Conservation (phyloP, 2,888 invertebrate species). For the Mimumesa dahlbomi region DNA sequence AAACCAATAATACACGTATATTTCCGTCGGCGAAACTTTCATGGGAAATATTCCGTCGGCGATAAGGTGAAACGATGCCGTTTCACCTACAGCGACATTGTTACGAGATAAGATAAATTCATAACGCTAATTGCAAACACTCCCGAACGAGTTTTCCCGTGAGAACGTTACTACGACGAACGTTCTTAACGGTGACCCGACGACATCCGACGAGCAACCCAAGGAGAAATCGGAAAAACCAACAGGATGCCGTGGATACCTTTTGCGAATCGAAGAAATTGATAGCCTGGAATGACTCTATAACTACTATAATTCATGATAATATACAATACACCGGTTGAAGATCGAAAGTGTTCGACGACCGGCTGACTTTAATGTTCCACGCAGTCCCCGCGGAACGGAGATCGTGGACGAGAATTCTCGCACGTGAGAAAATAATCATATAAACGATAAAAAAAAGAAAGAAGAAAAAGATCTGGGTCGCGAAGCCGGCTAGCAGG, state of each 20-base stretch:
- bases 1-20: background rate
- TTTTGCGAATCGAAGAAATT: background rate
- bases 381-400: slow-evolving; percentile 1
- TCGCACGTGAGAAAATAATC: slow-evolving; percentile 12
- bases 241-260: background rate
- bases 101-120: too few species aligned
- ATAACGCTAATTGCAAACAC: too few species aligned
- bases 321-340: slow-evolving; percentile 18
- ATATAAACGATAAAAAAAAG: too few species aligned
- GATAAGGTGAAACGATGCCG: too few species aligned
- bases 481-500: slow-evolving; percentile 36
- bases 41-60: too few species aligned
- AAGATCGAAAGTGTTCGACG: slow-evolving; percentile 45
- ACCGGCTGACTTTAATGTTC: background rate
- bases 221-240: background rate
- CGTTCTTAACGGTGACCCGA: too few species aligned
- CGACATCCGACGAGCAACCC: background rate
- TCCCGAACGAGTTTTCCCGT: too few species aligned
- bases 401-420: background rate
- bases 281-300: too few species aligned
- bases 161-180: too few species aligned
- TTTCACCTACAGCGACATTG: too few species aligned
- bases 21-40: too few species aligned
- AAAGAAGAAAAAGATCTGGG: slow-evolving; percentile 53
- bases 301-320: too few species aligned